Percentiles rank a stretch among this genome's conserved stretches.
phyloP scores from a whole-genome alignment of 2,888 invertebrate genomes.

The Scaptomyza tumidula region DNA sequence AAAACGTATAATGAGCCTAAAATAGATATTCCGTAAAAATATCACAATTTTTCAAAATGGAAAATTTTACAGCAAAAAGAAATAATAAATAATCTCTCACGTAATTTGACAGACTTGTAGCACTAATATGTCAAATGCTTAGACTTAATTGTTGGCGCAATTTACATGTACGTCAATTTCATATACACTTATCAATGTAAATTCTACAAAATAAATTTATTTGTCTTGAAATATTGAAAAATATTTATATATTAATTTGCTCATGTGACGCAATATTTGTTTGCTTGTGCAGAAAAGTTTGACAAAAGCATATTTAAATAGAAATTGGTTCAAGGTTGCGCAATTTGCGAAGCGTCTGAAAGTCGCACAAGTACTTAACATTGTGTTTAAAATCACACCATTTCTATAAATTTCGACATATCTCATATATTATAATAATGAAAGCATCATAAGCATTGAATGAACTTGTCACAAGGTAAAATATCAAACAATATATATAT shows the following conservation, averaged over 20 bases:
- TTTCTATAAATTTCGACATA: slow-evolving; percentile 9
- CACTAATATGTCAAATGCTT: slow-evolving; percentile 31
- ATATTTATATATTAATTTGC: slow-evolving; percentile 24
- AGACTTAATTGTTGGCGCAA: slow-evolving; percentile 47
- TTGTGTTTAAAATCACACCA: slow-evolving; percentile 4
- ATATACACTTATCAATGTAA: slow-evolving; percentile 25
- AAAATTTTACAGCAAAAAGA: slow-evolving; percentile 49
- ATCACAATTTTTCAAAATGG: slow-evolving; percentile 53
- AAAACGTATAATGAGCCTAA: slow-evolving; percentile 49
- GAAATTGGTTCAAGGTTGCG: slow-evolving; percentile 77
- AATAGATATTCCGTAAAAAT: slow-evolving; percentile 67
- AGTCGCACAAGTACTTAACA: slow-evolving; percentile 31
- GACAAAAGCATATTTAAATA: slow-evolving; percentile 69
- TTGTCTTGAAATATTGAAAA: slow-evolving; percentile 9
- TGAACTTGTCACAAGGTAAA: slow-evolving; percentile 47
- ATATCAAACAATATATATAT: slow-evolving; percentile 4
- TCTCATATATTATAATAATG: neutral
- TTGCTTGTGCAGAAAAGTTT: slow-evolving; percentile 29
- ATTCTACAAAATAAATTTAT: slow-evolving; percentile 23
- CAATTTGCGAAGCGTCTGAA: slow-evolving; percentile 65
- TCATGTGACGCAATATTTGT: slow-evolving; percentile 62
- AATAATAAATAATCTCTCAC: slow-evolving; percentile 51
- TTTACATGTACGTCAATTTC: slow-evolving; percentile 48
- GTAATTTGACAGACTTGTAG: slow-evolving; percentile 19
- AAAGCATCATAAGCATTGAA: slow-evolving; percentile 12